These are phyloP conservation scores for Xylota sylvarum DNA, from an alignment of 2,888 invertebrate genomes.

Conservation along the genomic window DNA sequence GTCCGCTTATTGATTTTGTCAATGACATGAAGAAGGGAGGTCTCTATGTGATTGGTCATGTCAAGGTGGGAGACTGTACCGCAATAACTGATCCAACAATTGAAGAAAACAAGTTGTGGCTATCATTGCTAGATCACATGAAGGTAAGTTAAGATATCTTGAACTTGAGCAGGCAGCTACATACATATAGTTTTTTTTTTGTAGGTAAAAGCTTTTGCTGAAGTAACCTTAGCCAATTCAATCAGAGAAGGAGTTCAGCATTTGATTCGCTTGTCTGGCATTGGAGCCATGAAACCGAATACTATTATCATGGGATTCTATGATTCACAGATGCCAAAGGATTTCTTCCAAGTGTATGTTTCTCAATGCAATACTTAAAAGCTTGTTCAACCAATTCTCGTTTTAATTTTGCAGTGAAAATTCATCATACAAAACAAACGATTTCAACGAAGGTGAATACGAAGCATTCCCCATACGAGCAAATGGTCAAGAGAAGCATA, in stretches of 20 bases:
- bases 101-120: constrained; percentile 94
- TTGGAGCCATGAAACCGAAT: constrained; percentile 99
- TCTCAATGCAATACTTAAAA: neutral
- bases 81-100: constrained; percentile 89
- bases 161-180: neutral
- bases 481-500: constrained; percentile 84
- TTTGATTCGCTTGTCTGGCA: constrained; percentile 94
- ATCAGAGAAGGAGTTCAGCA: constrained; percentile 97
- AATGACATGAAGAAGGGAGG: constrained; percentile 99
- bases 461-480: constrained; percentile 86
- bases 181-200: neutral
- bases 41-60: constrained; percentile 94
- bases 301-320: constrained; percentile 98
- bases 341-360: constrained; percentile 91
- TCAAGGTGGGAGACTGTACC: constrained; percentile 87
- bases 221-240: constrained; percentile 93
- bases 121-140: constrained; percentile 96
- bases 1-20: constrained; percentile 97
- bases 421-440: constrained; percentile 87
- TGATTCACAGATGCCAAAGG: constrained; percentile 90
- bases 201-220: constrained; percentile 97
- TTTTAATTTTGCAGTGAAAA: constrained; percentile 82
- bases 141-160: constrained; percentile 86
- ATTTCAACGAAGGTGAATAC: constrained; percentile 86
- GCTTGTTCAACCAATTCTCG: neutral